phyloP scores from a whole-genome alignment of 1,140 invertebrate species.

The Plutomurus gul region DNA sequence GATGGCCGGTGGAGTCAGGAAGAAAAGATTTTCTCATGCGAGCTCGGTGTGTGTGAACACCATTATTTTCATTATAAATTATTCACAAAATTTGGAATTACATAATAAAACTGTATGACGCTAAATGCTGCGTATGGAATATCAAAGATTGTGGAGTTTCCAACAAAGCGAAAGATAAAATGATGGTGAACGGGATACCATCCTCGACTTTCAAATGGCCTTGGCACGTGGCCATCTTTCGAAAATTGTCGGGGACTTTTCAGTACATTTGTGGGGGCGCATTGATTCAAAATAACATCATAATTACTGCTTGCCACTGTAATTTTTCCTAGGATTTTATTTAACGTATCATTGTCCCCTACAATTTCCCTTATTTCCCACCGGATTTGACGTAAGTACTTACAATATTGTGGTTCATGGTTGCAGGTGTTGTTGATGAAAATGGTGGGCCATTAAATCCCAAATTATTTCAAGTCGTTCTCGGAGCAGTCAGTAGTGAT shows the following conservation, averaged over 20 bases:
- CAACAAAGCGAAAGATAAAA: not conserved
- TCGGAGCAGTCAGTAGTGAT: not conserved
- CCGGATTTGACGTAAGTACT: no score
- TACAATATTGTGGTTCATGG: no score
- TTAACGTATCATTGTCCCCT: no score
- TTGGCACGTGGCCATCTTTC: not conserved
- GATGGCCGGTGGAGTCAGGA: not conserved
- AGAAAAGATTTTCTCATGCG: not conserved
- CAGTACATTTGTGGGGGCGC: constrained; percentile 5
- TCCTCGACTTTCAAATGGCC: not conserved
- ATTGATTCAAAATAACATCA: not conserved
- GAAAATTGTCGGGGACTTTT: not conserved
- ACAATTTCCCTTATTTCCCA: no score
- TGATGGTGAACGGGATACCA: not conserved
- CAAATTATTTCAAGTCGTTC: not conserved
- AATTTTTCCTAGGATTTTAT: no score
- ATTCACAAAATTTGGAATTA: no score
- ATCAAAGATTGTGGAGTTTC: not conserved
- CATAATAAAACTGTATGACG: no score
- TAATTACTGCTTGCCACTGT: not conserved
- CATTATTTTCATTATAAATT: not conserved
- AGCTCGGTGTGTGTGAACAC: not conserved
- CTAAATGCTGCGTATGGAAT: no score
- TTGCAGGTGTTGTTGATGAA: not conserved
- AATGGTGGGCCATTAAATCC: not conserved